These are phyloP conservation scores for Eristalis intricaria DNA, from an alignment of 2,888 invertebrate genomes.

Conservation along the genomic window DNA sequence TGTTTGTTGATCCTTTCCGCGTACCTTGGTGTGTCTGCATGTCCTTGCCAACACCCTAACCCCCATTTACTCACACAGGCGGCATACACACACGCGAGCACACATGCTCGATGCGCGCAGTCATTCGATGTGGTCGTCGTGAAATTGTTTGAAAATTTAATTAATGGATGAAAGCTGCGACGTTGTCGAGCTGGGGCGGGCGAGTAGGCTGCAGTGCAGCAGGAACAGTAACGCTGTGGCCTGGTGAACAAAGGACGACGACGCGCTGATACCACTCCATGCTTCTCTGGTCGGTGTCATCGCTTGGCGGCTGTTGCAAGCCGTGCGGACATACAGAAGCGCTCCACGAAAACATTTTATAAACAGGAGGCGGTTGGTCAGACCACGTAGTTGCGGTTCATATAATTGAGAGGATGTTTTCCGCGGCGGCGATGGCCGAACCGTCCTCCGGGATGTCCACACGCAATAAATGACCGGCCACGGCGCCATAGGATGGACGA, in stretches of 20 bases:
- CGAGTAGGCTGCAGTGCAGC: neutral
- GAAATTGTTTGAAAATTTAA: constrained; percentile 72
- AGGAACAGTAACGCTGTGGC: constrained; percentile 46
- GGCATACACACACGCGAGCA: neutral
- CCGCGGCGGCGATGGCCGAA: constrained; percentile 32
- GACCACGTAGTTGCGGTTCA: constrained; percentile 69
- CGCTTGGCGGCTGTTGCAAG: constrained; percentile 18
- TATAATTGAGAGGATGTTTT: constrained; percentile 71
- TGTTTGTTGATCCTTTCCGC: constrained; percentile 57
- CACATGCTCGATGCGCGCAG: constrained; percentile 21
- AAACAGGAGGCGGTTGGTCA: constrained; percentile 55
- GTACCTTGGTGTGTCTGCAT: constrained; percentile 1
- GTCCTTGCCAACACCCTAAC: constrained; percentile 52
- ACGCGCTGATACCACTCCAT: constrained; percentile 35
- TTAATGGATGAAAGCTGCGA: constrained; percentile 58
- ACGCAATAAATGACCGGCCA: constrained; percentile 11
- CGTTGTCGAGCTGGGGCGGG: neutral
- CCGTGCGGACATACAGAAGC: constrained; percentile 26
- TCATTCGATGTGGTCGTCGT: constrained; percentile 61
- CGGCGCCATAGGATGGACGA: neutral
- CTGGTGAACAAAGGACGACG: constrained; percentile 40
- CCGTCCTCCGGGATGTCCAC: constrained; percentile 10
- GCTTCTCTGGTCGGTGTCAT: constrained; percentile 25
- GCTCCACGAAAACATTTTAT: constrained; percentile 59
- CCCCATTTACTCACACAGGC: constrained; percentile 44